phyloP scores from a whole-genome alignment of 2,888 invertebrate genomes.

The Trachelus tabidus region DNA sequence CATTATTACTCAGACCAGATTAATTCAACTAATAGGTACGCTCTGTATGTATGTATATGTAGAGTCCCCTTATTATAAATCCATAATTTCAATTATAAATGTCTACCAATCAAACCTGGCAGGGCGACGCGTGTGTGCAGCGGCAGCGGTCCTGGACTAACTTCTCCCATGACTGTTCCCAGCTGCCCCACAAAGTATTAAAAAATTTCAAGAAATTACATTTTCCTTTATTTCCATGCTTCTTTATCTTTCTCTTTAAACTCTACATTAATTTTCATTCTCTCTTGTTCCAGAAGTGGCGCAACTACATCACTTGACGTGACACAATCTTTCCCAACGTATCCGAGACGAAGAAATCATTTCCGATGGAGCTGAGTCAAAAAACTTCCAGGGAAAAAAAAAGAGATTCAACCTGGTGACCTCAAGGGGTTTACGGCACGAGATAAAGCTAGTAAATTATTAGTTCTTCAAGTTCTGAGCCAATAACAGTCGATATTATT shows the following conservation, averaged over 20 bases:
- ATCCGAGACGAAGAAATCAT: not conserved
- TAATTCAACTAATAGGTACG: not conserved
- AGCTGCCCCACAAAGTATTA: conserved; percentile 60
- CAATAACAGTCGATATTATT: too few relatives aligned
- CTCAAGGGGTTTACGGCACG: too few relatives aligned
- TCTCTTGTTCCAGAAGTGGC: not conserved
- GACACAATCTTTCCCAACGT: not conserved
- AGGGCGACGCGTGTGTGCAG: conserved; percentile 74
- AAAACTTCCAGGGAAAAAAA: too few relatives aligned
- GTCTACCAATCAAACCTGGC: conserved; percentile 74
- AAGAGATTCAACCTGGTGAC: too few relatives aligned
- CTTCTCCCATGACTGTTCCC: conserved; percentile 58
- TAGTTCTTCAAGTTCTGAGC: too few relatives aligned
- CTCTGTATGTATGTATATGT: not conserved
- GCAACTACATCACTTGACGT: not conserved
- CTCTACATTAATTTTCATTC: not conserved
- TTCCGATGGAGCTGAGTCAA: not conserved
- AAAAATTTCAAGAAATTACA: conserved; percentile 45
- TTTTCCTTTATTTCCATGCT: not conserved
- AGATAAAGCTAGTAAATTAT: too few relatives aligned
- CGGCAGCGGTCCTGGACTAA: conserved; percentile 68
- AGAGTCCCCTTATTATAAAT: not conserved
- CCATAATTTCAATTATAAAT: conserved; percentile 64
- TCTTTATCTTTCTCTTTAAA: not conserved
- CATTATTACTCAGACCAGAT: not conserved